These are phyloP conservation scores for Gryllus bimaculatus DNA, from an alignment of 1,140 invertebrate genomes.

Conservation along the genomic window DNA sequence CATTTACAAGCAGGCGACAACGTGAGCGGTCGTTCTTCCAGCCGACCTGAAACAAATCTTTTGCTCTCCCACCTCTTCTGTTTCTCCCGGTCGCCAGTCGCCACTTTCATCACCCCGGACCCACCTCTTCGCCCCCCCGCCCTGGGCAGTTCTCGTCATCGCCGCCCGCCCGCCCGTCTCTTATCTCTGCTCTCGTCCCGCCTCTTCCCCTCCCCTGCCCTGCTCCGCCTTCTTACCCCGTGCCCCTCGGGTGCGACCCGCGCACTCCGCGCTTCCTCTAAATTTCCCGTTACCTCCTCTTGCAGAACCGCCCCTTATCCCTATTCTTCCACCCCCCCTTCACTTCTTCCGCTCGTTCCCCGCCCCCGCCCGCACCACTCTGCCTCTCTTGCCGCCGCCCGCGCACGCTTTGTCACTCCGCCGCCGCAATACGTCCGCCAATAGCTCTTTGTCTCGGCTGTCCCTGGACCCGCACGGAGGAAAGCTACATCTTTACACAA, in stretches of 20 bases:
- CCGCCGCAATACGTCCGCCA: conserved; percentile 3
- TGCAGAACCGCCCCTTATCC: background rate
- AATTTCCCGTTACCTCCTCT: too few species aligned
- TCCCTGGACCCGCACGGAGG: conserved; percentile 1
- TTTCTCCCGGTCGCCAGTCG: too few species aligned
- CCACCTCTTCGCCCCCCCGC: too few species aligned
- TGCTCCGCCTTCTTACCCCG: background rate
- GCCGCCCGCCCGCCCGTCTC: too few species aligned
- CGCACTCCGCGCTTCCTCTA: background rate
- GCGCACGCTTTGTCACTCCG: background rate
- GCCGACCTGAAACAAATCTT: too few species aligned
- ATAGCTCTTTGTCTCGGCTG: conserved; percentile 13
- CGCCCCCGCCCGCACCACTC: background rate
- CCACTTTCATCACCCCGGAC: background rate
- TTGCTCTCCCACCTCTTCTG: too few species aligned
- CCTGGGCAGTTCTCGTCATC: too few species aligned
- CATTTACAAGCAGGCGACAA: too few species aligned
- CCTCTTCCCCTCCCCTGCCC: too few species aligned
- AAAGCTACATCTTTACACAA: conserved; percentile 19
- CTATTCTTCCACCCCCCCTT: background rate
- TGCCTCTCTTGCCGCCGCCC: background rate
- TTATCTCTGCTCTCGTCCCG: too few species aligned
- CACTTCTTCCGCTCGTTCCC: background rate
- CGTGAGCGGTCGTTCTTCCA: too few species aligned
- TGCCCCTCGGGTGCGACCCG: background rate